Base-by-base conservation (phyloP, 2,888 invertebrate genomes). In the Cosmia pyralina region DNA sequence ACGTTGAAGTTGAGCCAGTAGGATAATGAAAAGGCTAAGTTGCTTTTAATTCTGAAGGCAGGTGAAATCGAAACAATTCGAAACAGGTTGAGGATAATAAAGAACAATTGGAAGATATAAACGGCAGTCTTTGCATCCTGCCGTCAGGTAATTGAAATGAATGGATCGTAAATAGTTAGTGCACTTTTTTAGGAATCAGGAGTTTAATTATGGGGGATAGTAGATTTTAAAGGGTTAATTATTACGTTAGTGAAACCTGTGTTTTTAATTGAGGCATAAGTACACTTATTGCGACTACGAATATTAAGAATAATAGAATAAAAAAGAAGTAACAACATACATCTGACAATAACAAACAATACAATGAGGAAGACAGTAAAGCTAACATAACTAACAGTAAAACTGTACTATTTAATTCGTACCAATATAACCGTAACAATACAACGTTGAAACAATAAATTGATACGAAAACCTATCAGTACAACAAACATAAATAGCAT, bases 401-500 rank as follows among this genome's bases (percentile, higher is more conserved):
- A 77, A 75, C 44, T 41, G 44, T 66, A 59, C 64, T 53, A 50
- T 75, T 66, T 76, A 60, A 83, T 74, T 72, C 58, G 28, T 63
- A 68, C 59, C 66, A 72, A 82, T 83, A 85, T 77, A 80, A 69
- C 28, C 58, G 46, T 69, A 66, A 69, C 65, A 75, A 66, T 64
- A 75, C 69, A 44, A 59, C 22, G 11, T 22, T 8, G 57, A 34
- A 55, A 75, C 77, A 77, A 69, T 81, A 73, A 75, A 86, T 70
- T 15, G 50, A 75, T 75, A 74, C 65, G 59, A 58, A 79, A 78
- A 75, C 75, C 73, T 79, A 82, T 77, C 68, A 59, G 28, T 44
- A 69, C 59, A 73, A 77, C 80, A 82, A 85, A 81, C 81, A 85
- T 83, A 79, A 80, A 82, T 82, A 76, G 57, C 67, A 69, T 72